These are phyloP conservation scores for Gryon sp. DNA, from an alignment of 1,140 invertebrate genomes.

Conservation along the genomic window DNA sequence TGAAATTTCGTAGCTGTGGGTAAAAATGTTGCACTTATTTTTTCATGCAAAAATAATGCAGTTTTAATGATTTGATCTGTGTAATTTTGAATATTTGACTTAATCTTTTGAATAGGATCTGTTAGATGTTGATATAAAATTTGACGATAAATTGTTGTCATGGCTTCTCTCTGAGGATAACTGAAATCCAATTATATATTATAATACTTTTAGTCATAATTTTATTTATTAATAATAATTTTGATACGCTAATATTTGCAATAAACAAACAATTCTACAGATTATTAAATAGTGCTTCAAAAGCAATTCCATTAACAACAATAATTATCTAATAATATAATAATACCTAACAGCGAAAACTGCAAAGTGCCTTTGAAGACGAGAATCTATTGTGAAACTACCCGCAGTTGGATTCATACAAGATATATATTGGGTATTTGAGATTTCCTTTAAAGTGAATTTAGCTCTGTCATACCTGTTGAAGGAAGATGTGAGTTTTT, in stretches of 20 bases:
- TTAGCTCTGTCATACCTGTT: conserved; percentile 89
- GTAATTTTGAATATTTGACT: conserved; percentile 81
- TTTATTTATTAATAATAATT: neutral
- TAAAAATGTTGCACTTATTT: conserved; percentile 87
- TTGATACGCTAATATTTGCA: too few relatives aligned
- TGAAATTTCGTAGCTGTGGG: conserved; percentile 97
- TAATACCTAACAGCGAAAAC: conserved; percentile 92
- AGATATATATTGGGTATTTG: conserved; percentile 95
- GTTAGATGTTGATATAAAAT: conserved; percentile 89
- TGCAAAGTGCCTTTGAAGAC: conserved; percentile 95
- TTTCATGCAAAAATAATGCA: conserved; percentile 89
- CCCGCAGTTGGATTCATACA: conserved; percentile 98
- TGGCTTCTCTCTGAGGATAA: conserved; percentile 90
- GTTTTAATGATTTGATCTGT: conserved; percentile 83
- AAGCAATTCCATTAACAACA: too few relatives aligned
- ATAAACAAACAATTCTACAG: too few relatives aligned
- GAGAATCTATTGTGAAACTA: conserved; percentile 94
- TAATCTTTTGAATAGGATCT: conserved; percentile 85
- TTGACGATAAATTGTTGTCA: conserved; percentile 90
- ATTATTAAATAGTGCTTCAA: too few relatives aligned
- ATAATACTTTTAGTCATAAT: neutral
- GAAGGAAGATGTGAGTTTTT: too few relatives aligned
- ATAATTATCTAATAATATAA: too few relatives aligned
- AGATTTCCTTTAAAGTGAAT: conserved; percentile 93
- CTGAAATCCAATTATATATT: conserved; percentile 77